These are phyloP conservation scores for Artemisiospiza belli DNA, from an alignment of 2,113 vertebrate species.

Conservation along the genomic window DNA sequence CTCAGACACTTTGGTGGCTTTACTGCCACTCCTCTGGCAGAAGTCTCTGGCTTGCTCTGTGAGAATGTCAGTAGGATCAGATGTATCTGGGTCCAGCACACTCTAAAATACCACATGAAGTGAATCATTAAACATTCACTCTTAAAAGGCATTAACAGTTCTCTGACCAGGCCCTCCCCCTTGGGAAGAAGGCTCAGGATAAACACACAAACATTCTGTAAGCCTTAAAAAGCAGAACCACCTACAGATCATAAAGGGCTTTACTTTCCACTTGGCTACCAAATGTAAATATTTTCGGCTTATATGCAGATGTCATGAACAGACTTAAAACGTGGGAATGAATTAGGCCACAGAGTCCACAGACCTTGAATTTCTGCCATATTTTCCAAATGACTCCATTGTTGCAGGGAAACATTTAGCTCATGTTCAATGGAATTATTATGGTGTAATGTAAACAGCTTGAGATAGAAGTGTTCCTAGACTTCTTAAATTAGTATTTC, in stretches of 20 bases:
- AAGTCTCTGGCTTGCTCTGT: constrained; percentile 80
- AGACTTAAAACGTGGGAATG: neutral
- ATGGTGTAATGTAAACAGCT: neutral
- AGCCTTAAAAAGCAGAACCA: neutral
- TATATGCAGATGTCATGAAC: neutral
- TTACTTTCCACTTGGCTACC: neutral
- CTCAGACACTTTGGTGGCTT: constrained; percentile 79
- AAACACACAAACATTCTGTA: neutral
- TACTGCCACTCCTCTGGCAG: constrained; percentile 82
- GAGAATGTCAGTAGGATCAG: constrained; percentile 82
- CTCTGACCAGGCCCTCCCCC: neutral
- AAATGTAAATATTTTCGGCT: neutral
- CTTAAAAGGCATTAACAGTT: neutral
- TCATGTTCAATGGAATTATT: neutral
- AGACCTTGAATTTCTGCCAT: neutral
- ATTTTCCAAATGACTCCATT: neutral
- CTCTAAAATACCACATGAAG: constrained; percentile 68
- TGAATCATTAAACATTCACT: neutral
- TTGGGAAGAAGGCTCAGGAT: neutral
- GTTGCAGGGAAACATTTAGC: neutral
- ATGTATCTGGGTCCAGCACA: constrained; percentile 76
- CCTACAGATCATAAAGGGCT: neutral
- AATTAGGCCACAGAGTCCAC: neutral
- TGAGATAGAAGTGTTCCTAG: neutral
- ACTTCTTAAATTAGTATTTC: neutral